Base-by-base conservation (phyloP, 2,113 vertebrate species). In the Campylomormyrus tamandua region DNA sequence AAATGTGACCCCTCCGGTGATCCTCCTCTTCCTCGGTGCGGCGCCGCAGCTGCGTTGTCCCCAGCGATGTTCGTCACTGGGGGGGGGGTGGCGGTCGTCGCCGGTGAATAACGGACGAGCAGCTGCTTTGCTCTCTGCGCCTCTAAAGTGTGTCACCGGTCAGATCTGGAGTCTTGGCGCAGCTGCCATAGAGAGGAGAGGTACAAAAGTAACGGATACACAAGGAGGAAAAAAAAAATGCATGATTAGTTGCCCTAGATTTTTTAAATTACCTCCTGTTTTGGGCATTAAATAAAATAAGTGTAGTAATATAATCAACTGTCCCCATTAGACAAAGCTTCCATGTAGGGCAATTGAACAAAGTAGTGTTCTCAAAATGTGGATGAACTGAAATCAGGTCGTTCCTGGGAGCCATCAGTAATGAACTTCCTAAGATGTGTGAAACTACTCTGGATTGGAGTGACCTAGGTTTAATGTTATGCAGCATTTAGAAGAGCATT, bases 261-360 rank as follows among this genome's bases (percentile, higher is more conserved):
- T 93, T 93, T 91, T 86, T 87, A 94, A 93, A 93, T 92, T 52
- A 92, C 94, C 92, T 93, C 90, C 93, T 94, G 93, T 94, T 94
- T 94, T 94, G 91, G 92, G 90, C 90, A 92, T 95, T 94, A 94
- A 94, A 93, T 93, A 94, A 93, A 94, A 93, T 94, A 94, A 94
- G 92, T 93, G 91, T 93, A 91, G 90, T 94, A 90, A 92, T 90
- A 92, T 95, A 94, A 95, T 96, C 93, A 93, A 91, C 91, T 94
- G 93, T 91, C 94, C 94, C 93, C 92, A 91, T 95, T 95, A 90
- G 88, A 84, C 91, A 89, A 92, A 92, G 83, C 92, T 93, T 90
- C 89, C 91, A 95, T 94, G 93, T 94, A 94, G 94, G 94, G 92
- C 94, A 94, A 95, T 94, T 95, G 95, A 95, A 95, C 94, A 94